Evolutionary conservation across 2,888 invertebrate species (phyloP), one percentile per base, ranked within the genome.

Genomic region (Trichopria drosophilae): DNA sequence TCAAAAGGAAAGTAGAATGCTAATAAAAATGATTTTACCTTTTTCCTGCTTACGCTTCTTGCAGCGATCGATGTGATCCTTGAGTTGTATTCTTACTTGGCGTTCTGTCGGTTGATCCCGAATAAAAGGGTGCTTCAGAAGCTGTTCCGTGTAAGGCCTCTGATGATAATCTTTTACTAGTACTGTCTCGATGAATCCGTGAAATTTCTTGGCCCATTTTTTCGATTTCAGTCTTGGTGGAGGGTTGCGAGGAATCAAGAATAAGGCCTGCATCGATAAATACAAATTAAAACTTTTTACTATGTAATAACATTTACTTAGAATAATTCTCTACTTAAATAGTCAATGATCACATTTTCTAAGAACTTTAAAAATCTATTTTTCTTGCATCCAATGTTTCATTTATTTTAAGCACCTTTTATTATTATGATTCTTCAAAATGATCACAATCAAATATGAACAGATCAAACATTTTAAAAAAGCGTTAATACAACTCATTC

Each of bases 151-250:
- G 78, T 94, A 97, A 57, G 98, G 98, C 72, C 99, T 83, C 79
- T 94, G 93, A 77, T 96, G 96, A 78, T 99, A 99, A 79, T 99
- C 98, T 82, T 99, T 98, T 53, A 97, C 95, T 70, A 97, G 82
- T 69, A 98, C 96, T 66, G 95, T 95, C 79, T 99, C 98, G 77
- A 99, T 96, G 77, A 99, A 99, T 73, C 91, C 84, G 75, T 97
- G 94, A 79, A 97, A 98, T 78, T 94, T 93, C 78, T 96, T 95
- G 53, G 92, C 88, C 97, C 97, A 97, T 76, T 96, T 96, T 80
- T 95, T 95, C 55, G 94, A 93, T 79, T 95, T 98, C 67, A 99
- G 85, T 67, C 97, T 85, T 37, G 99, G 99, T 43, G 99, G 96
- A 64, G 95, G 92, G 78, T 99, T 98, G 71, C 98, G 85, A 63